phyloP scores from a whole-genome alignment of 2,888 invertebrate genomes.

The Tetranychus piercei region DNA sequence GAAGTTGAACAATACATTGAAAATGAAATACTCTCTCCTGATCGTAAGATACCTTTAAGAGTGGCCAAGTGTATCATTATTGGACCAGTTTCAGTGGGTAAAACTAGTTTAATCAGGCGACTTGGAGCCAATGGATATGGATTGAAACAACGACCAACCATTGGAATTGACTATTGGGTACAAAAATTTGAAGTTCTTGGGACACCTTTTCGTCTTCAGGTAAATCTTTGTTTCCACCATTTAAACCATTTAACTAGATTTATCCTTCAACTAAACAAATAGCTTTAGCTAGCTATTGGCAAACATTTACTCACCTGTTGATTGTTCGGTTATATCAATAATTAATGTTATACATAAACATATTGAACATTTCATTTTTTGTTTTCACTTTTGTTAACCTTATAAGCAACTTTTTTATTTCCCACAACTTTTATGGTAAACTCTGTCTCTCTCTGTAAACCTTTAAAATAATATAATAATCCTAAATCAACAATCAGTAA shows the following conservation, averaged over 20 bases:
- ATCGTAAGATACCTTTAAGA: slow-evolving; percentile 1
- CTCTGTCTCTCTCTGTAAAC: no score
- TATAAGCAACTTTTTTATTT: no score
- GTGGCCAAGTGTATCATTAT: neutral
- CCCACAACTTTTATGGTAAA: no score
- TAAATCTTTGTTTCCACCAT: neutral
- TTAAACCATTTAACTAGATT: neutral
- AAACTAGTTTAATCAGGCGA: neutral
- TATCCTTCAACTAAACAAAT: neutral
- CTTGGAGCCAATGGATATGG: neutral
- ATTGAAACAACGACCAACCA: neutral
- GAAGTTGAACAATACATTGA: slow-evolving; percentile 10
- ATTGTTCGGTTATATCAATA: no score
- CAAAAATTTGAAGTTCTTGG: slow-evolving; percentile 6
- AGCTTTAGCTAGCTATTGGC: no score
- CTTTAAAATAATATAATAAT: no score
- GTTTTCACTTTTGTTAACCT: no score
- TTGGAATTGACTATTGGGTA: slow-evolving; percentile 9
- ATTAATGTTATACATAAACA: no score
- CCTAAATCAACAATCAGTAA: no score
- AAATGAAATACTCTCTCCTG: neutral
- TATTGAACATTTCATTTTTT: no score
- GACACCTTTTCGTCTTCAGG: slow-evolving; percentile 6
- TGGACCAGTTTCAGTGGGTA: slow-evolving; percentile 5
- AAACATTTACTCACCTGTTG: no score